These are phyloP conservation scores for Stratiomys singularior DNA, from an alignment of 2,888 invertebrate genomes.

Conservation along the genomic window DNA sequence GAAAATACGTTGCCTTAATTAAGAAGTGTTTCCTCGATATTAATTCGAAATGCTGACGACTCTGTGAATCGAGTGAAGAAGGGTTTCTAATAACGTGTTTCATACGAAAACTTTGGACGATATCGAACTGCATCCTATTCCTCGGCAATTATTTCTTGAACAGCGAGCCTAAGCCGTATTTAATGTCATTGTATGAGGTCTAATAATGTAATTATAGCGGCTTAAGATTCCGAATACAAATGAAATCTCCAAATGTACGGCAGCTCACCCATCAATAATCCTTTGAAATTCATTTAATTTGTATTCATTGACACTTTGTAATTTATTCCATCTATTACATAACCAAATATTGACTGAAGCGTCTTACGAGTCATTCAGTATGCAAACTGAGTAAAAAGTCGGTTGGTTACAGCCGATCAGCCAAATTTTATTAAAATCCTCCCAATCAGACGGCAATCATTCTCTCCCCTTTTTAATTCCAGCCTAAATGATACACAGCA, in stretches of 20 bases:
- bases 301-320: neutral
- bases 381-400: neutral
- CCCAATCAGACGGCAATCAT: neutral
- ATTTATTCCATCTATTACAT: neutral
- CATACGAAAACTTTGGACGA: too few species aligned
- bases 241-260: neutral
- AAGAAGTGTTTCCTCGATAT: too few species aligned
- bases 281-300: neutral
- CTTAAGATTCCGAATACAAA: too few species aligned
- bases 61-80: too few species aligned
- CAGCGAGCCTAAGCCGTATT: too few species aligned
- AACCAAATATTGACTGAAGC: neutral
- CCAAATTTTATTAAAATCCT: neutral
- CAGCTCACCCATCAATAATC: neutral
- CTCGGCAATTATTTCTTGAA: too few species aligned
- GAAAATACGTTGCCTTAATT: too few species aligned
- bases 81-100: too few species aligned
- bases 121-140: too few species aligned
- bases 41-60: too few species aligned
- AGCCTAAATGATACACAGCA: neutral
- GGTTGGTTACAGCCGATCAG: neutral
- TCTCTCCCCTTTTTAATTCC: neutral
- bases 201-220: too few species aligned
- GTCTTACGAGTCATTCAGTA: neutral
- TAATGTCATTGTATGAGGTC: too few species aligned